Evolutionary conservation across 2,113 vertebrate species (phyloP), one percentile per base, ranked within the genome.

Genomic region (Prunella himalayana): DNA sequence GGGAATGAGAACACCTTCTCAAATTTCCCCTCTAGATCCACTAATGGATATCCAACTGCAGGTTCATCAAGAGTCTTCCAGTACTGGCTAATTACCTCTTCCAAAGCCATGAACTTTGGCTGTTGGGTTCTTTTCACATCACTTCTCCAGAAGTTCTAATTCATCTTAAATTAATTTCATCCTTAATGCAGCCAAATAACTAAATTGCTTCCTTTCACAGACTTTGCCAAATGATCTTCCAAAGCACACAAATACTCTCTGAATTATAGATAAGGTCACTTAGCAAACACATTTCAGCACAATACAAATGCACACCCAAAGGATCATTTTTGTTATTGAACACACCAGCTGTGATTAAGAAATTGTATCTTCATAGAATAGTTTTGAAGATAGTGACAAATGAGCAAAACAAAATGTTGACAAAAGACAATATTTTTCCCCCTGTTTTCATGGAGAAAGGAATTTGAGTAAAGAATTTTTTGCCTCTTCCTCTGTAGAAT

Each of bases 201-300:
- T 91, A 69, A 93, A 92, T 84, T 59, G 85, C 65, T 94, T 97
- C 84, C 92, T 91, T 64, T 59, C 72, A 64, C 35, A 71, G 61
- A 42, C 39, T 79, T 95, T 92, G 88, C 87, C 92, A 97, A 82
- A 79, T 42, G 27, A 31, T 75, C 64, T 87, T 85, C 83, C 84
- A 89, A 79, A 79, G 78, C 73, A 64, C 49, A 71, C 39, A 71
- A 50, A 79, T 23, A 10, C 20, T n/a, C 56, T 63, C 47, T 83
- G 64, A 88, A 75, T 84, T 91, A 79, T 30, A 87, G 87, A 85
- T 93, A 94, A 87, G 90, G 44, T 28, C 37, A 82, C 53, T 79
- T 53, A 70, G 76, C 42, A 86, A 91, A 86, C 20, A 42, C 39
- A 2, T 81, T 82, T 80, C 59, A 80, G 63, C 54, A 57, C 7